phyloP scores from a whole-genome alignment of 35 echinoderm and acorn worm genomes.

The Ptychodera flava region DNA sequence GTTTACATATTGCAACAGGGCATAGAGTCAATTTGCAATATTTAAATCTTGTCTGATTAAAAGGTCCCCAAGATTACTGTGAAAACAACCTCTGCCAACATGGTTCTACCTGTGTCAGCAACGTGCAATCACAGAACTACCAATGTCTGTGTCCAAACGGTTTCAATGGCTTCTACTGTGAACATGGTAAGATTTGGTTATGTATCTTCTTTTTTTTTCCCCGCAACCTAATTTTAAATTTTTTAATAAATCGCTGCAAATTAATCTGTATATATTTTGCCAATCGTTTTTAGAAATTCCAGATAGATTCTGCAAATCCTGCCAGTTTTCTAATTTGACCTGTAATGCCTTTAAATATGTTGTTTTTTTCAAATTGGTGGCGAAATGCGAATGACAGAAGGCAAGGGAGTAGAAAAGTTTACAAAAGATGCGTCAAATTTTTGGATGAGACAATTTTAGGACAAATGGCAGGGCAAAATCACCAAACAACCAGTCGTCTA shows the following conservation, averaged over 20 bases:
- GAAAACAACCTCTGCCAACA: not conserved
- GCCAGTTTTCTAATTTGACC: too few species aligned
- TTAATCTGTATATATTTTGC: not conserved
- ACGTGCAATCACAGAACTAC: not conserved
- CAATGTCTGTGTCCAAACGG: not conserved
- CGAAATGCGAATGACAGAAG: too few species aligned
- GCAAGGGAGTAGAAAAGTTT: too few species aligned
- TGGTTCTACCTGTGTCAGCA: not conserved
- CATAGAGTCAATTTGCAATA: too few species aligned
- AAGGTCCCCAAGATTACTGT: not conserved
- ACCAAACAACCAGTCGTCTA: too few species aligned
- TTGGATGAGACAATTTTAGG: too few species aligned
- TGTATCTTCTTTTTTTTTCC: not conserved
- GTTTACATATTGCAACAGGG: not conserved
- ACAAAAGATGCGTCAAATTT: too few species aligned
- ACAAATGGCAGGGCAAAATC: too few species aligned
- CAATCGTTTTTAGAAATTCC: not conserved
- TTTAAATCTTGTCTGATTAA: not conserved
- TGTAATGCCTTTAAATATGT: too few species aligned
- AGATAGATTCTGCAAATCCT: not conserved
- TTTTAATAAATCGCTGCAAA: not conserved
- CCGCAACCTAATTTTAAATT: not conserved
- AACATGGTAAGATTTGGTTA: not conserved
- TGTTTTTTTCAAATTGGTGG: too few species aligned
- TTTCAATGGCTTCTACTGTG: not conserved